Conservation (phyloP, 2,888 invertebrate species). For the Tribolium freemani region DNA sequence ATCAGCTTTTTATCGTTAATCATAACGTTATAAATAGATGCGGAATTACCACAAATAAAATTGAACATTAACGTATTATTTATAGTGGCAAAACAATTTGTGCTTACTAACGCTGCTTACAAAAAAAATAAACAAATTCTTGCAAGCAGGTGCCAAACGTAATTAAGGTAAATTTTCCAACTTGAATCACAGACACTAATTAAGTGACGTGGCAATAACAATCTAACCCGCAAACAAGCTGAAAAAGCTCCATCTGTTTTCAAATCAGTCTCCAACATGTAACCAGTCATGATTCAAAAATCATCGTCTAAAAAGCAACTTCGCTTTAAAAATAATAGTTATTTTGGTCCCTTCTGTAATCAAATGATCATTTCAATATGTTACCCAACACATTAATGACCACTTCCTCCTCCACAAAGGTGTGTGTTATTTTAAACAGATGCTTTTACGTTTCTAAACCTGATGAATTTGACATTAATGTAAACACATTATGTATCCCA, state of each 20-base stretch:
- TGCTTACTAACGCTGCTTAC: too few relatives aligned
- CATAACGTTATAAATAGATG: neutral
- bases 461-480: constrained; percentile 12
- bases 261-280: neutral
- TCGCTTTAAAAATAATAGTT: constrained; percentile 1
- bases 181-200: neutral
- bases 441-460: neutral
- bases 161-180: neutral
- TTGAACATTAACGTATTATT: neutral
- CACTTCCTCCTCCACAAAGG: constrained; percentile 14
- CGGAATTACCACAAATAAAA: neutral
- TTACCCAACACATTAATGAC: constrained; percentile 16
- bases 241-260: neutral
- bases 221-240: neutral
- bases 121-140: neutral
- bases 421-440: constrained; percentile 21
- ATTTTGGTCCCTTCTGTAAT: neutral
- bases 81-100: neutral
- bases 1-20: neutral
- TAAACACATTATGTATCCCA: constrained; percentile 12
- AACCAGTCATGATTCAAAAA: neutral
- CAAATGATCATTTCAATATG: constrained; percentile 9
- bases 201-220: neutral
- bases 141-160: neutral
- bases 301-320: neutral